Percentiles rank a stretch among this genome's conserved stretches.
Evolutionary conservation across 2,888 invertebrate species (phyloP).

Genomic region (Flexamia atlantica): DNA sequence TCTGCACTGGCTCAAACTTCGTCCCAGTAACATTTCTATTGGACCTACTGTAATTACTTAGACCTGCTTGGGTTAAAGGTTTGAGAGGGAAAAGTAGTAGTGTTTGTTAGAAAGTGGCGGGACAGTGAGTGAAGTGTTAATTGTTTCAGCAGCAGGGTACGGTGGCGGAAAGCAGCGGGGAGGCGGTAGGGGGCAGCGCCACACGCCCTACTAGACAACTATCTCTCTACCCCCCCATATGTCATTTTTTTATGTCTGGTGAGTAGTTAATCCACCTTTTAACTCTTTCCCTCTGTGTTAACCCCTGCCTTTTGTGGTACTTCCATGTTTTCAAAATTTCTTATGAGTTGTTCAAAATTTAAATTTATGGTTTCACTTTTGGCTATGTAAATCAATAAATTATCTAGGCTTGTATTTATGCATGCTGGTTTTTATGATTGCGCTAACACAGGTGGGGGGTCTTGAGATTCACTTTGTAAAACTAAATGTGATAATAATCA

Average conservation of each 20-base stretch:
- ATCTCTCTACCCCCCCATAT: conserved; percentile 28
- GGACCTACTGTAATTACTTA: no score
- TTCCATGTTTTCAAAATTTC: conserved; percentile 39
- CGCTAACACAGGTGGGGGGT: conserved; percentile 41
- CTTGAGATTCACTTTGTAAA: neutral
- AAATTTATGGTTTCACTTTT: conserved; percentile 55
- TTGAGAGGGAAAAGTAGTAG: no score
- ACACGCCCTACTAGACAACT: conserved; percentile 74
- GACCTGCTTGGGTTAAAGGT: no score
- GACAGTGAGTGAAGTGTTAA: conserved; percentile 37
- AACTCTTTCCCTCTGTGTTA: conserved; percentile 40
- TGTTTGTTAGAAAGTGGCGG: neutral
- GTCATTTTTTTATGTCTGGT: conserved; percentile 56
- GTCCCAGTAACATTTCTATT: no score
- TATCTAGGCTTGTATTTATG: conserved; percentile 47
- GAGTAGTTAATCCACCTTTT: conserved; percentile 51
- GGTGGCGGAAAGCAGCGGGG: conserved; percentile 92
- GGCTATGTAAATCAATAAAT: conserved; percentile 42
- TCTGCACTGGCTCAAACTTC: no score
- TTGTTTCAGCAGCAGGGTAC: conserved; percentile 72
- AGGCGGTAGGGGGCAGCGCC: conserved; percentile 80
- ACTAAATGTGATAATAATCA: no score
- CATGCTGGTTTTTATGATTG: conserved; percentile 41
- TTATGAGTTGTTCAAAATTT: neutral
- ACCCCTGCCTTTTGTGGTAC: conserved; percentile 28